Percentiles rank a stretch among this genome's conserved stretches.
Conservation (phyloP, 2,797 vertebrate genomes). For the Knipowitschia caucasica region DNA sequence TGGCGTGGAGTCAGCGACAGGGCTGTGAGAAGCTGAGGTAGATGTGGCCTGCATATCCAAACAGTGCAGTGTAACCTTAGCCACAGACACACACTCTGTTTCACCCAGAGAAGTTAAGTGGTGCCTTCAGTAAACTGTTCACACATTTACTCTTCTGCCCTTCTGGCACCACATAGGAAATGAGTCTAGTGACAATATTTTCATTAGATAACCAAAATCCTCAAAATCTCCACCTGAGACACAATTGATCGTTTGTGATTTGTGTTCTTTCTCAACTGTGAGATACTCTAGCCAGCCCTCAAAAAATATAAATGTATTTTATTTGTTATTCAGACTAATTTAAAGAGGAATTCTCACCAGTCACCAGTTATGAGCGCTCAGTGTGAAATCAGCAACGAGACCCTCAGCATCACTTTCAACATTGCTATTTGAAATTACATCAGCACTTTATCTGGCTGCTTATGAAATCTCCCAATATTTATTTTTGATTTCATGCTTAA, state of each 20-base stretch:
- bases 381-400: constrained; percentile 33
- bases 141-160: constrained; percentile 78
- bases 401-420: constrained; percentile 22
- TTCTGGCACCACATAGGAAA: constrained; percentile 83
- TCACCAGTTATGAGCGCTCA: constrained; percentile 45
- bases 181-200: constrained; percentile 88
- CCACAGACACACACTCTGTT: constrained; percentile 53
- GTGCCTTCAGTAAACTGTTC: constrained; percentile 78
- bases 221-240: constrained; percentile 72
- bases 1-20: too few species aligned
- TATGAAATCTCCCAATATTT: constrained; percentile 49
- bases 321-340: constrained; percentile 68
- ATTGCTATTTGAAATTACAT: constrained; percentile 28
- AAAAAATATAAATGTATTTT: constrained; percentile 60
- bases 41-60: constrained; percentile 71
- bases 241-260: constrained; percentile 78
- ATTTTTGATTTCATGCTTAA: constrained; percentile 69
- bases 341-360: constrained; percentile 42
- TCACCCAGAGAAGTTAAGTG: constrained; percentile 69
- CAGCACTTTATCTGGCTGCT: constrained; percentile 37
- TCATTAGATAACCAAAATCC: constrained; percentile 82
- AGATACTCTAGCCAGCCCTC: constrained; percentile 41
- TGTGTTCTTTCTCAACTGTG: constrained; percentile 56
- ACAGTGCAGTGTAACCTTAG: constrained; percentile 76
- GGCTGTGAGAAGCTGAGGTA: constrained; percentile 61